Evolutionary conservation across 2,888 invertebrate genomes (phyloP).

Genomic region (Euplagia quadripunctaria): DNA sequence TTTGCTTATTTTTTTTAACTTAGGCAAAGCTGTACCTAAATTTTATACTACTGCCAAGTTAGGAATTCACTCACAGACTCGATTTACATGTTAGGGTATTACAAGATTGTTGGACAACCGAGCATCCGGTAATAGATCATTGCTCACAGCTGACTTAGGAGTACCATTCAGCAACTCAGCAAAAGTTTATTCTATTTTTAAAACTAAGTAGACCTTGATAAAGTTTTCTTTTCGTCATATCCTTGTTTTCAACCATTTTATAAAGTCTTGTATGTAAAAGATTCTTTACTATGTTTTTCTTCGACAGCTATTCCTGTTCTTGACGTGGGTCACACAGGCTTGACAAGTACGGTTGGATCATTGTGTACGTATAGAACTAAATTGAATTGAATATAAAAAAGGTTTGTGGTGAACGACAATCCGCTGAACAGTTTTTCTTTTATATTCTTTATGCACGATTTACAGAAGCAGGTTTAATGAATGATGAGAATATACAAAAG

Average conservation of each 20-base stretch:
- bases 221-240: background rate
- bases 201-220: background rate
- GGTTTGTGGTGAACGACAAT: background rate
- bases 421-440: background rate
- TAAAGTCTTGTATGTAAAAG: background rate
- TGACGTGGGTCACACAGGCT: constrained; percentile 15
- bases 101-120: background rate
- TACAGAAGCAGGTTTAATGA: background rate
- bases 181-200: too few species aligned
- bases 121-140: background rate
- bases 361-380: background rate
- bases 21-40: too few species aligned
- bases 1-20: too few species aligned
- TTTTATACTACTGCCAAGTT: too few species aligned
- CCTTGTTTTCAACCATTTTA: background rate
- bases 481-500: background rate
- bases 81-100: background rate
- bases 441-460: background rate
- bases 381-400: background rate
- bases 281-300: constrained; percentile 15
- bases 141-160: too few species aligned
- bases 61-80: background rate
- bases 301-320: constrained; percentile 13
- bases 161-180: too few species aligned
- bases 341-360: constrained; percentile 10